These are phyloP conservation scores for Solen grandis DNA, from an alignment of 1,140 invertebrate genomes.

Conservation along the genomic window DNA sequence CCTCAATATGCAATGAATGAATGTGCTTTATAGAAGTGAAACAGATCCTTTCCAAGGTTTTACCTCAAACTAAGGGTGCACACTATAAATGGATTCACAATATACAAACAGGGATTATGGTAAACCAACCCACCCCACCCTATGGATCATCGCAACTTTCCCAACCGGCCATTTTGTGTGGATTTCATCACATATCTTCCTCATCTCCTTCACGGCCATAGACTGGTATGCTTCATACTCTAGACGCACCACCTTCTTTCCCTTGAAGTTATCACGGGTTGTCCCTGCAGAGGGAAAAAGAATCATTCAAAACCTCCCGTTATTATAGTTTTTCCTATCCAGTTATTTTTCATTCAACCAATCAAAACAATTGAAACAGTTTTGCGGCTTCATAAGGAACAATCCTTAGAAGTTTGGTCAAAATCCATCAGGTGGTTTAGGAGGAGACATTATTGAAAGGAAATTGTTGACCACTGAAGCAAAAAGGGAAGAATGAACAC, in stretches of 20 bases:
- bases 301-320: not conserved
- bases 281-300: constrained; percentile 84
- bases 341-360: not conserved
- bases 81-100: too few relatives aligned
- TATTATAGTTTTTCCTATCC: not conserved
- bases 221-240: constrained; percentile 96
- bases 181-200: constrained; percentile 87
- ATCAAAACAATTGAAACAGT: not conserved
- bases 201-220: constrained; percentile 94
- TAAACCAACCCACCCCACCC: constrained; percentile 78
- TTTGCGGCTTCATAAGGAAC: not conserved
- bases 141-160: constrained; percentile 78
- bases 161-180: constrained; percentile 75
- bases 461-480: not conserved
- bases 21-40: too few relatives aligned
- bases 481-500: too few relatives aligned
- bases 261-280: constrained; percentile 94
- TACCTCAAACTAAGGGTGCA: too few relatives aligned
- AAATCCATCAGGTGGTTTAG: not conserved
- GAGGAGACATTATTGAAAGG: not conserved
- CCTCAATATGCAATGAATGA: too few relatives aligned
- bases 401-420: not conserved
- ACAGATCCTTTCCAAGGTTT: too few relatives aligned
- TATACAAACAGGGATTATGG: too few relatives aligned
- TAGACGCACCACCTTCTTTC: constrained; percentile 90